Percentiles rank a stretch among this genome's conserved stretches.
Conservation (phyloP, 2,888 invertebrate genomes). For the Lycophotia porphyrea region DNA sequence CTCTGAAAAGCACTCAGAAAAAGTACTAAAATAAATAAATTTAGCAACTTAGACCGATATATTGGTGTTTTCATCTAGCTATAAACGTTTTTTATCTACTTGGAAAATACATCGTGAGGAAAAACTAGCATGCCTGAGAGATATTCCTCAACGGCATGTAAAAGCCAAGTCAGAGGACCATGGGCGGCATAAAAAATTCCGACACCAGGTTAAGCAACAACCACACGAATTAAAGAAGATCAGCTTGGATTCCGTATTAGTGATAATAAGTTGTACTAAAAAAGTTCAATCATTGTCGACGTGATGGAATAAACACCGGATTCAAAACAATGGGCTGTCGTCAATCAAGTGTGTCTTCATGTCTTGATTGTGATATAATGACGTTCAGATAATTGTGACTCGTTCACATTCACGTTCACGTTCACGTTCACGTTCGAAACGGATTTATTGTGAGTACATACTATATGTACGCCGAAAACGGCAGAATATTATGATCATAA, state of each 20-base stretch:
- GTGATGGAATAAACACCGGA: neutral
- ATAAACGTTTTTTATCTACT: neutral
- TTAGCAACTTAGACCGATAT: neutral
- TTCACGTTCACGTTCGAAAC: too few species aligned
- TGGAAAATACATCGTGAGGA: neutral
- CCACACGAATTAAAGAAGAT: constrained; percentile 6
- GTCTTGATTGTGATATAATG: constrained; percentile 25
- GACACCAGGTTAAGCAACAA: neutral
- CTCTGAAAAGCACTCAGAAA: neutral
- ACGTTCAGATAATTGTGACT: neutral
- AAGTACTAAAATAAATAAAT: neutral
- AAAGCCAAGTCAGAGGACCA: neutral
- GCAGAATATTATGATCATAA: too few species aligned
- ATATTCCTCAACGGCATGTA: neutral
- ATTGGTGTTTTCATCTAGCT: too few species aligned
- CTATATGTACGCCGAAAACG: too few species aligned
- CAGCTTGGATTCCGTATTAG: neutral
- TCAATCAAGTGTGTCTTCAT: constrained; percentile 19
- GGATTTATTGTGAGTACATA: neutral
- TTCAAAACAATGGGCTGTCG: constrained; percentile 36
- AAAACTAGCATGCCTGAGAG: neutral
- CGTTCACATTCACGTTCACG: too few species aligned
- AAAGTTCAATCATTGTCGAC: neutral
- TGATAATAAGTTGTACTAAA: neutral
- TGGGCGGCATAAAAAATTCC: neutral